phyloP scores from a whole-genome alignment of 2,888 invertebrate species.

The Dicycla oo region DNA sequence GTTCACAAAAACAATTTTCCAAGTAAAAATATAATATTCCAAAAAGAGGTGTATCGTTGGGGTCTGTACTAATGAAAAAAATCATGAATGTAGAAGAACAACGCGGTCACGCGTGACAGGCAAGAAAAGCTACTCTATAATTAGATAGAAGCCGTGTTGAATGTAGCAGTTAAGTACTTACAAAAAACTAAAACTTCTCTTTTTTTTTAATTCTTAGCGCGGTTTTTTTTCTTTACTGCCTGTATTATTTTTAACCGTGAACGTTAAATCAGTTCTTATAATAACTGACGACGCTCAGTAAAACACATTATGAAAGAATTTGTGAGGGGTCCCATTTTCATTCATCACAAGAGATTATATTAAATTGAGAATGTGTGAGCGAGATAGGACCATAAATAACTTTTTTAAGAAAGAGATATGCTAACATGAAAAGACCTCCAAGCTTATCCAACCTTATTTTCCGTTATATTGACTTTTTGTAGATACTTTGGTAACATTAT shows the following conservation, averaged over 20 bases:
- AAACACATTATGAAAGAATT: constrained; percentile 22
- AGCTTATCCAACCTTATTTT: constrained; percentile 8
- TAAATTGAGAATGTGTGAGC: constrained; percentile 21
- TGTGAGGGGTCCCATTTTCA: constrained; percentile 20
- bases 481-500: background rate
- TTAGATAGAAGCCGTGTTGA: background rate
- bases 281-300: constrained; percentile 1
- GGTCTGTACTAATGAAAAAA: too few species aligned
- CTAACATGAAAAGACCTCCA: constrained; percentile 1
- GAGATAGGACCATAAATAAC: constrained; percentile 1
- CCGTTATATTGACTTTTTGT: background rate
- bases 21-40: too few species aligned
- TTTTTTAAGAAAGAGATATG: background rate
- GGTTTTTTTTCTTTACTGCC: too few species aligned
- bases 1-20: too few species aligned
- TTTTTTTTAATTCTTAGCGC: too few species aligned
- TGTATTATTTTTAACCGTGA: background rate
- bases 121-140: too few species aligned
- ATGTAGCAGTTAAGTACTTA: too few species aligned
- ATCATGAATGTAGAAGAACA: too few species aligned
- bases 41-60: too few species aligned
- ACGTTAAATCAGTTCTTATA: background rate
- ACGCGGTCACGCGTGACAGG: too few species aligned
- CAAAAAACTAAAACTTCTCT: background rate
- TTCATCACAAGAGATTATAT: constrained; percentile 40